phyloP scores from a whole-genome alignment of 2,797 vertebrate species.

The Typhlichthys eigenmanni region DNA sequence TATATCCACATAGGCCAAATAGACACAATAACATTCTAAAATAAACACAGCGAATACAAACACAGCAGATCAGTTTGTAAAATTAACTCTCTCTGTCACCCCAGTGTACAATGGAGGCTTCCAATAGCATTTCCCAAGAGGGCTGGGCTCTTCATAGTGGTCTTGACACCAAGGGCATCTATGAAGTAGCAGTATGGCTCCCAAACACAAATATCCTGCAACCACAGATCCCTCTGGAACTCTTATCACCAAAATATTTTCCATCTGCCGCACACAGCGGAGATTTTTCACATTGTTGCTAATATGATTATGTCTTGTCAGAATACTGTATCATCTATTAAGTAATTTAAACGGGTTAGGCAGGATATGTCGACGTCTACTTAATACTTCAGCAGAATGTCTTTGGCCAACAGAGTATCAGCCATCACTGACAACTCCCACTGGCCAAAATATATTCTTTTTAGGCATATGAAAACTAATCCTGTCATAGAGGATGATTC shows the following conservation, averaged over 20 bases:
- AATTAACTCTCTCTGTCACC: neutral
- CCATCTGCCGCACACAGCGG: slow-evolving; percentile 30
- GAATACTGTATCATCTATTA: too few species aligned
- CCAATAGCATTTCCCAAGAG: slow-evolving; percentile 26
- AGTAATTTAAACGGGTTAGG: too few species aligned
- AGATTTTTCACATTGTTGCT: too few species aligned
- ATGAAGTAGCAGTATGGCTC: slow-evolving; percentile 35
- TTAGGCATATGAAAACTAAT: too few species aligned
- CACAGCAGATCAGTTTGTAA: neutral
- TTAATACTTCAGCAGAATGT: too few species aligned
- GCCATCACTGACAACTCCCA: too few species aligned
- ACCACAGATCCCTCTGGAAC: slow-evolving; percentile 49
- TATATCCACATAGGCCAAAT: neutral
- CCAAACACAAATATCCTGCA: slow-evolving; percentile 65
- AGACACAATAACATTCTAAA: neutral
- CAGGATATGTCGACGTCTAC: too few species aligned
- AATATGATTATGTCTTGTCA: too few species aligned
- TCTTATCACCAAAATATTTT: slow-evolving; percentile 23
- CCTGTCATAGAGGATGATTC: too few species aligned
- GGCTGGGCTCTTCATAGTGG: slow-evolving; percentile 54
- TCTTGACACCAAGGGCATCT: slow-evolving; percentile 58
- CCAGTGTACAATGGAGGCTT: slow-evolving; percentile 11
- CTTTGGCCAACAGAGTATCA: too few species aligned
- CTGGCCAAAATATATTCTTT: too few species aligned
- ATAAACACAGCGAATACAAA: neutral